Evolutionary conservation across 2,888 invertebrate species (phyloP), one percentile per base, ranked within the genome.

Genomic region (Galeruca laticollis): DNA sequence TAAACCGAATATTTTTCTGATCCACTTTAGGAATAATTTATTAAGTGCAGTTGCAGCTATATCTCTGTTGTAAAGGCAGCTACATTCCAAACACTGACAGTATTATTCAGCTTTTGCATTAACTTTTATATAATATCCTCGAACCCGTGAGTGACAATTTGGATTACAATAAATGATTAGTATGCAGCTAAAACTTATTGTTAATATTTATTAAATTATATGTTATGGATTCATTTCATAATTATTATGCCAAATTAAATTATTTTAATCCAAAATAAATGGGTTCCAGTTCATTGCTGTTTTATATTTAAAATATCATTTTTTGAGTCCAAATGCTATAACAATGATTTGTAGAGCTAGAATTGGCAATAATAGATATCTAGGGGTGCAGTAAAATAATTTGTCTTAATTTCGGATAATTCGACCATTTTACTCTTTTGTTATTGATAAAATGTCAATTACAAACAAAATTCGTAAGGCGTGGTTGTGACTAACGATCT

Each of bases 401-500:
- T 52, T 52, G 52, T 35, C 56, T 57, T 18, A 15, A 18, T 35
- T 57, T 35, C 31, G 35, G 15, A 31, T n/a, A 35, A 57, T 57
- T 57, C 56, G 15, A 20, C 11, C 1, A 8, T 35, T 52, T 52
- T 52, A 35, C 5, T 35, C 2, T 33, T 35, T 33, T 57, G 18
- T 18, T 35, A 15, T 57, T 31, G 18, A 57, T 33, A 31, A 54
- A 54, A 56, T 33, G 56, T 57, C 56, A 57, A 57, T 57, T 57
- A 57, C 15, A 56, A 52, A n/a, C 52, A 15, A 54, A 54, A 31
- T 26, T 26, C 21, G 62, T 52, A 52, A 37, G 40, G 21, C n/a
- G 31, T 63, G 63, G 63, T 63, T 63, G 63, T 63, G 63, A 63
- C 54, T 26, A 31, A 40, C 8, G 18, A 37, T 20, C 52, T 52